phyloP scores from a whole-genome alignment of 2,888 invertebrate genomes.

The Drymonia ruficornis region DNA sequence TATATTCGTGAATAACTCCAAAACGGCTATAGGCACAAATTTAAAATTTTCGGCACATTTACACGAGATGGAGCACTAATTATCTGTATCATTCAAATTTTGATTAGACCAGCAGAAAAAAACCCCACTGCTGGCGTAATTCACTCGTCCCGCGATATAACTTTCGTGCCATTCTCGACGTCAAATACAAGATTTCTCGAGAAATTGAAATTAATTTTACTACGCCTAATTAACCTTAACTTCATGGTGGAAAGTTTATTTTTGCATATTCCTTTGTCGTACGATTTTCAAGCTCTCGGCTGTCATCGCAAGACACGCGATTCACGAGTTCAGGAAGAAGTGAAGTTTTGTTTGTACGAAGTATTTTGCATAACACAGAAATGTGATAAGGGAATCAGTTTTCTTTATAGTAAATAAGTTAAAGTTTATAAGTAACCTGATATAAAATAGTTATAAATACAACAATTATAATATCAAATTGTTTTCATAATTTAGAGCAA shows the following conservation, averaged over 20 bases:
- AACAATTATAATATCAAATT: too few species aligned
- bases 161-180: slow-evolving; percentile 17
- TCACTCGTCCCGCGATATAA: slow-evolving; percentile 8
- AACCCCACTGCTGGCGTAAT: too few species aligned
- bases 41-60: too few species aligned
- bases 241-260: slow-evolving; percentile 14
- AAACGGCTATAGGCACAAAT: too few species aligned
- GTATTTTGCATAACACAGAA: slow-evolving; percentile 22
- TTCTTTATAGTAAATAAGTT: too few species aligned
- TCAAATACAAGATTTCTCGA: slow-evolving; percentile 14
- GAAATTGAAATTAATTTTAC: slow-evolving; percentile 18
- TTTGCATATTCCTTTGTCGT: slow-evolving; percentile 7
- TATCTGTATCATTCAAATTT: too few species aligned
- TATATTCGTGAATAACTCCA: too few species aligned
- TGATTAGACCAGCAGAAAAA: too few species aligned
- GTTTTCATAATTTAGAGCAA: too few species aligned
- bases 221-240: slow-evolving; percentile 21
- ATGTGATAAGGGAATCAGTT: neutral
- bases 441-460: too few species aligned
- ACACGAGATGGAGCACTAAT: too few species aligned
- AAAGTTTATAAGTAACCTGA: too few species aligned
- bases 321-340: slow-evolving; percentile 40
- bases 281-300: slow-evolving; percentile 8
- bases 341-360: slow-evolving; percentile 29
- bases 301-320: slow-evolving; percentile 48